Conservation (phyloP, 2,113 vertebrate genomes). For the Oxygymnocypris stewartii region DNA sequence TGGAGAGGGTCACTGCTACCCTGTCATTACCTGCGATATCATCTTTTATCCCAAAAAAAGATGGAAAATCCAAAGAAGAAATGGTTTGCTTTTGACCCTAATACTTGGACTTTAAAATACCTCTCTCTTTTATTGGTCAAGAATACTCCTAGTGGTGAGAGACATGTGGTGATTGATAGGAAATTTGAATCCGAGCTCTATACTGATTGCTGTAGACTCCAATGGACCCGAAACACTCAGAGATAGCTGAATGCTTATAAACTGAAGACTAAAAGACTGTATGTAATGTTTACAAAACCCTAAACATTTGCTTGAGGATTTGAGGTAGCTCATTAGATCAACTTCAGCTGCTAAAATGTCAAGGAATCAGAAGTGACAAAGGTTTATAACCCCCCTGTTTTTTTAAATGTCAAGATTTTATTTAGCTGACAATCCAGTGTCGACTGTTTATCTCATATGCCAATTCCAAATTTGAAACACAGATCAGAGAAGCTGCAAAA, state of each 20-base stretch:
- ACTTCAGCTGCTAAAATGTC: not conserved
- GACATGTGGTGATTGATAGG: constrained; percentile 51
- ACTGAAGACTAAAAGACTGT: not conserved
- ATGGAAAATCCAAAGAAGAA: constrained; percentile 46
- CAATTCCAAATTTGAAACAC: constrained; percentile 58
- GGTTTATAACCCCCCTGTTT: not conserved
- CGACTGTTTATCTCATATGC: constrained; percentile 66
- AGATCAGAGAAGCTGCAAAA: constrained; percentile 66
- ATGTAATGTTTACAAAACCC: not conserved
- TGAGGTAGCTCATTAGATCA: not conserved
- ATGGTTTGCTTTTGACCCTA: constrained; percentile 41
- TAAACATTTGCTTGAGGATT: not conserved
- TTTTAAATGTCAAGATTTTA: constrained; percentile 26
- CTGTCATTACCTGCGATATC: constrained; percentile 57
- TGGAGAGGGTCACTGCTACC: constrained; percentile 59
- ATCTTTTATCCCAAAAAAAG: constrained; percentile 45
- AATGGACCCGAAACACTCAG: not conserved
- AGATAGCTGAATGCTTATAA: not conserved
- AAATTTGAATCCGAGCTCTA: constrained; percentile 41
- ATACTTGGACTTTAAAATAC: constrained; percentile 46
- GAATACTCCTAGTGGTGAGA: constrained; percentile 36
- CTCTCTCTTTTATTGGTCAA: not conserved
- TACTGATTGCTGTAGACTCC: not conserved
- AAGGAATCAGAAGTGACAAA: not conserved
- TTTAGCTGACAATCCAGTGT: constrained; percentile 45